These are phyloP conservation scores for Alfaro cultratus DNA, from an alignment of 2,797 vertebrate species.

Conservation along the genomic window DNA sequence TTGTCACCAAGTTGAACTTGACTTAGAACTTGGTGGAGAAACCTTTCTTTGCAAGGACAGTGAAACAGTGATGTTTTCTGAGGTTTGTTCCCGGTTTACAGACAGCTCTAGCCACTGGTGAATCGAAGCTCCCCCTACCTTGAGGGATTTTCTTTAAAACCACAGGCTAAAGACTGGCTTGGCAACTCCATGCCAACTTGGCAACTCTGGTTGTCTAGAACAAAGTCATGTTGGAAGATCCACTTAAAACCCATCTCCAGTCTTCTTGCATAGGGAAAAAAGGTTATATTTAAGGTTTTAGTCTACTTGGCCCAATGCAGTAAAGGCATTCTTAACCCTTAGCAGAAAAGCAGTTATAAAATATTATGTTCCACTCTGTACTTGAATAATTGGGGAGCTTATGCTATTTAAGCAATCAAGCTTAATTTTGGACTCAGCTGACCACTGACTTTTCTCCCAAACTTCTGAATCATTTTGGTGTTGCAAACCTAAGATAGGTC, in stretches of 20 bases:
- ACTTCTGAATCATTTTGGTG: neutral
- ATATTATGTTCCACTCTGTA: too few species aligned
- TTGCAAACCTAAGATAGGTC: neutral
- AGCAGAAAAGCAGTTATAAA: neutral
- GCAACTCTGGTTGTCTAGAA: neutral
- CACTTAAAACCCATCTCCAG: neutral
- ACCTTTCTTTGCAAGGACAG: neutral
- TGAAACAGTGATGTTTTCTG: neutral
- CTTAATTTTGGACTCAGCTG: neutral
- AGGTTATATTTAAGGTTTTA: neutral
- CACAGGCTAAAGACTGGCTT: neutral
- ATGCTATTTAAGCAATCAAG: neutral
- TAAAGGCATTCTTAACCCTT: neutral
- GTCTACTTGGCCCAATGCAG: neutral
- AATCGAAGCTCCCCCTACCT: neutral
- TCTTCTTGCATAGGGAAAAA: neutral
- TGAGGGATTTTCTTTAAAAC: neutral
- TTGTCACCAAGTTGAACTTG: neutral
- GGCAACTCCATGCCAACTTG: too few species aligned
- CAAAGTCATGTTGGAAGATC: neutral
- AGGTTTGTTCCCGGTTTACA: neutral
- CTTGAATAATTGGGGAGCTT: neutral
- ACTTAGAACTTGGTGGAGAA: neutral
- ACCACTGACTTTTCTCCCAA: neutral
- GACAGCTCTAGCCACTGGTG: neutral